These are phyloP conservation scores for Allygus modestus DNA, from an alignment of 2,888 invertebrate species.

Conservation along the genomic window DNA sequence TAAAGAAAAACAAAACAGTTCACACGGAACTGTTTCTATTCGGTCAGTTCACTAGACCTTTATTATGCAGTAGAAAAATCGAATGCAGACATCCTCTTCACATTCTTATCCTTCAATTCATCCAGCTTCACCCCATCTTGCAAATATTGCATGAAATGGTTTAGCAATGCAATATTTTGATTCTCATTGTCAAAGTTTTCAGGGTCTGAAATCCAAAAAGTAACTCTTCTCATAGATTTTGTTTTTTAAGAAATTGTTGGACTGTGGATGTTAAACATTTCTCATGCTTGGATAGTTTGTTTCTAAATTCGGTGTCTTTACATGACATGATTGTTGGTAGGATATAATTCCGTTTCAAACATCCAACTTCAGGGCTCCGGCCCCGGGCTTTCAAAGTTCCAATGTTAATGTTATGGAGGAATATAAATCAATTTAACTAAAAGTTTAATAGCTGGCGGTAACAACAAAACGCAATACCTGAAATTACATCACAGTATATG, in stretches of 20 bases:
- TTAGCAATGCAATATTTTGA: conserved; percentile 66
- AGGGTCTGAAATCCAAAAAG: conserved; percentile 34
- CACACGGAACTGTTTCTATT: too few relatives aligned
- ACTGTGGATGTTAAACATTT: conserved; percentile 14
- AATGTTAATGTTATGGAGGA: too few relatives aligned
- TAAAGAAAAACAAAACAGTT: too few relatives aligned
- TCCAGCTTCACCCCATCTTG: conserved; percentile 50
- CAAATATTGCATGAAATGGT: conserved; percentile 64
- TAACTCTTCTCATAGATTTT: conserved; percentile 59
- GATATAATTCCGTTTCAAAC: background rate
- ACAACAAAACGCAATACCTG: too few relatives aligned
- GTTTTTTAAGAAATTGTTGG: conserved; percentile 1
- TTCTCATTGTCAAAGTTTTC: conserved; percentile 64
- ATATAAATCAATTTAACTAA: too few relatives aligned
- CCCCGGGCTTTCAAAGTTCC: too few relatives aligned
- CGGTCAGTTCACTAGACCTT: too few relatives aligned
- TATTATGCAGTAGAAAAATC: conserved; percentile 77
- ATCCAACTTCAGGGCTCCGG: too few relatives aligned
- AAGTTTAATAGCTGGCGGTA: too few relatives aligned
- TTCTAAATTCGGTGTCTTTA: conserved; percentile 18
- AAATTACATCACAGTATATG: too few relatives aligned
- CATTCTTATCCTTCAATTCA: conserved; percentile 62
- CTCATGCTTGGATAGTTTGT: conserved; percentile 7
- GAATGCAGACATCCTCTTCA: conserved; percentile 74
- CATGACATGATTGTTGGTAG: conserved; percentile 9